Evolutionary conservation across 2,888 invertebrate species (phyloP), one percentile per base, ranked within the genome.

Genomic region (Rhorus exstirpatorius): DNA sequence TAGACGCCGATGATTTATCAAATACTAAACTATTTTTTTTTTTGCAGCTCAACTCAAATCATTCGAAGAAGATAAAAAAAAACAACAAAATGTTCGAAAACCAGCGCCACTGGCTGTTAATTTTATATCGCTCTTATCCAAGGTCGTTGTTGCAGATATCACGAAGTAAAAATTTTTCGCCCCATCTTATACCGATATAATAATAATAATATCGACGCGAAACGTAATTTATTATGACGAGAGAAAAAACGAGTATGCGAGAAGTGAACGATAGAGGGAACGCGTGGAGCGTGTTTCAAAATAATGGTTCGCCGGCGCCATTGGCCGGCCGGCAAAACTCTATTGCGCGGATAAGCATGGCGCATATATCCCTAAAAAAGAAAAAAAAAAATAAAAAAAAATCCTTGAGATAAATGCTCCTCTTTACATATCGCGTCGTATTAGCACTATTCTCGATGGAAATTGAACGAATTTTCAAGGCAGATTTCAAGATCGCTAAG

Each of bases 321-420:
- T 87, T 86, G 87, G 87, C 91, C 91, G 90, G 90, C 90, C 90
- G 91, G 91, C 88, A 83, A 87, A 72, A 49, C 44, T 38, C 26
- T 46, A 71, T 70, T 31, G 55, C 61, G 53, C 17, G 26, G 10
- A 19, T 19, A 44, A 65, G 60, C 63, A 49, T 76, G 46, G 55
- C 49, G 65, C 60, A 35, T 63, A 71, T n/a, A 49, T 4, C 55
- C 51, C 46, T 55, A 55, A 49, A 26, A 63, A n/a, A 53, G 21
- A 14, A 35, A 75, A 35, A 0, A 44, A 46, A 70, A 60, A 83
- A 80, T 68, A 85, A 85, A 68, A 70, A 38, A 71, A 21, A 70
- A 70, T 79, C 41, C 41, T 19, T 8, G 1, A 60, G 8, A 49
- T 7, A 72, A 49, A 38, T 61, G 31, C 35, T 19, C 0, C 19